A percentile compares a stretch with the other conserved stretches of the same genome.
These are phyloP conservation scores for Sebastes taczanowskii DNA, from an alignment of 2,797 vertebrate species.

Conservation along the genomic window DNA sequence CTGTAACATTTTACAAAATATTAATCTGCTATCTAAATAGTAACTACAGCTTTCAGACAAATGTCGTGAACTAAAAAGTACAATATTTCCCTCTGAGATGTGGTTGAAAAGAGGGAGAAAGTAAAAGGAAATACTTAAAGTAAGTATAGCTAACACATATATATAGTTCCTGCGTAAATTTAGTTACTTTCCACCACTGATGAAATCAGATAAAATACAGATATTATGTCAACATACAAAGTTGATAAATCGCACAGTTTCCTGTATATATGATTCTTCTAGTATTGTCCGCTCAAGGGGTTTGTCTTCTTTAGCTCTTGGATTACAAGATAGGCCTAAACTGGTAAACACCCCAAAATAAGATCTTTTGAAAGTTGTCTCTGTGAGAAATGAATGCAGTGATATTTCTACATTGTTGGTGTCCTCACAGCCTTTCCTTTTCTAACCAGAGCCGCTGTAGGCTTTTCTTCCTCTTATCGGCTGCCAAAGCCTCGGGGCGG, in stretches of 20 bases:
- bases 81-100: background rate
- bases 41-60: background rate
- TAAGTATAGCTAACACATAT: background rate
- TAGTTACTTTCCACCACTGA: background rate
- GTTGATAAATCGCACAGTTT: background rate
- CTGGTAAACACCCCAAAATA: conserved; percentile 19
- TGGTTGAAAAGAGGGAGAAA: too few species aligned
- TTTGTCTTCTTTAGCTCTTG: background rate
- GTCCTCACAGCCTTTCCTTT: conserved; percentile 47
- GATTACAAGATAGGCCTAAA: background rate
- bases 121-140: background rate
- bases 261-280: background rate
- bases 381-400: conserved; percentile 25
- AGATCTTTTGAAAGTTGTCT: conserved; percentile 12
- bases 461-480: conserved; percentile 76
- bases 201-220: background rate
- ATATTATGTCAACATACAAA: background rate
- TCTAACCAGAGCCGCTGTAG: conserved; percentile 50
- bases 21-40: background rate
- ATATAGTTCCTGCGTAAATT: background rate
- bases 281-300: too few species aligned
- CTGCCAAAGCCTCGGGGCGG: conserved; percentile 69
- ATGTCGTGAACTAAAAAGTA: background rate
- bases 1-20: background rate
- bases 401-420: conserved; percentile 37